Conservation (phyloP, 2,888 invertebrate species). For the Brassicogethes aeneus region DNA sequence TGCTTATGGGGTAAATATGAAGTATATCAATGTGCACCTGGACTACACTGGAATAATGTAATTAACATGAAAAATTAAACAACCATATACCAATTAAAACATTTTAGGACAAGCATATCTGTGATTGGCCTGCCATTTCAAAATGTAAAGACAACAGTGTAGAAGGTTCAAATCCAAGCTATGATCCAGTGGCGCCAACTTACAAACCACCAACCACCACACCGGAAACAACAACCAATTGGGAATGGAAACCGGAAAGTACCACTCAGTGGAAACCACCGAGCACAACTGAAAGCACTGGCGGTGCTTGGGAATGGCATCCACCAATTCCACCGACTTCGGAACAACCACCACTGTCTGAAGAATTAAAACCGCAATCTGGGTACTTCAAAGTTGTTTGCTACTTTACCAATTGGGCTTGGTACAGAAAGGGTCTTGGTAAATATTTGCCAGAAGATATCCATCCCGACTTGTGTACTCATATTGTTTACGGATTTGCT, state of each 20-base stretch:
- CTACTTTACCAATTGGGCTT: constrained; percentile 92
- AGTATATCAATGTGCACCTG: constrained; percentile 60
- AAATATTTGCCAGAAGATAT: constrained; percentile 81
- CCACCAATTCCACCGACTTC: constrained; percentile 33
- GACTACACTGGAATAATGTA: constrained; percentile 67
- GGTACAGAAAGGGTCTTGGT: constrained; percentile 76
- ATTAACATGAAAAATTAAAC: constrained; percentile 17
- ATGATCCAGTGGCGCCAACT: constrained; percentile 17
- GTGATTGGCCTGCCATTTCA: constrained; percentile 64
- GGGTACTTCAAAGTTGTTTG: constrained; percentile 77
- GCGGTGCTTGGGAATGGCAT: constrained; percentile 29
- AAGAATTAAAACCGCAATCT: constrained; percentile 45
- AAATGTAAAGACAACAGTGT: constrained; percentile 42
- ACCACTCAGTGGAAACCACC: constrained; percentile 19
- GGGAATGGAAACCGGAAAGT: constrained; percentile 14
- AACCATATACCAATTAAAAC: not conserved
- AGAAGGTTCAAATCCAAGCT: constrained; percentile 7
- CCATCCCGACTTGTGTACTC: constrained; percentile 80
- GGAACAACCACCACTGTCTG: constrained; percentile 36
- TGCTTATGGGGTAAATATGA: constrained; percentile 74
- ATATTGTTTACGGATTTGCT: constrained; percentile 88
- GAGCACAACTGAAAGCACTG: constrained; percentile 15
- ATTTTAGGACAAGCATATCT: constrained; percentile 50
- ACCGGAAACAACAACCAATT: constrained; percentile 9
- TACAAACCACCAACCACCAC: constrained; percentile 25